These are phyloP conservation scores for Panagrolaimus sp. DNA, from an alignment of 1,140 invertebrate species.

Conservation along the genomic window DNA sequence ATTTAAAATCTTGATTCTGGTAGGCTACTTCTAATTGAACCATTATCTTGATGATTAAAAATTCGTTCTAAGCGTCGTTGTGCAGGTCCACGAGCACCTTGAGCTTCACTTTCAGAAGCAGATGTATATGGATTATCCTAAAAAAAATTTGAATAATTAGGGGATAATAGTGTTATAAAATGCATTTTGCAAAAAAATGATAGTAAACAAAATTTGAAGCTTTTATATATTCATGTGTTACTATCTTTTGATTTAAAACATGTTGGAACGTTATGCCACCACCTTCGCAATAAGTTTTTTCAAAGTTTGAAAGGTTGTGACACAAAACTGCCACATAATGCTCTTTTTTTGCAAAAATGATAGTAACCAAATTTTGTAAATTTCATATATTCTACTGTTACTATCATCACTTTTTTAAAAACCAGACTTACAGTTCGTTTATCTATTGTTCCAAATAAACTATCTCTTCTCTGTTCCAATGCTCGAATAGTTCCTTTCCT, in stretches of 20 bases:
- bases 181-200: no score
- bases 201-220: no score
- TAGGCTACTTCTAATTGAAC: background rate
- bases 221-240: no score
- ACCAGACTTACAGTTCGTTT: constrained; percentile 28
- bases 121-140: constrained; percentile 23
- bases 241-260: no score
- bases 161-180: background rate
- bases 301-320: no score
- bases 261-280: no score
- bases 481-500: constrained; percentile 45
- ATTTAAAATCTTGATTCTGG: constrained; percentile 16
- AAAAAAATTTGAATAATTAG: background rate
- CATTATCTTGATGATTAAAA: constrained; percentile 8
- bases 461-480: constrained; percentile 42
- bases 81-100: constrained; percentile 26
- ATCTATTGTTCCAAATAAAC: constrained; percentile 43
- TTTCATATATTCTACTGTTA: no score
- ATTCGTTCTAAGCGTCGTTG: constrained; percentile 34
- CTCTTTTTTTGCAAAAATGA: no score
- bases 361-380: no score
- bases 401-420: no score
- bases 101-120: constrained; percentile 24
- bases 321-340: no score
- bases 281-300: no score